phyloP scores from a whole-genome alignment of 92 coral and sea anemone genomes.

The Scolanthus callimorphus region DNA sequence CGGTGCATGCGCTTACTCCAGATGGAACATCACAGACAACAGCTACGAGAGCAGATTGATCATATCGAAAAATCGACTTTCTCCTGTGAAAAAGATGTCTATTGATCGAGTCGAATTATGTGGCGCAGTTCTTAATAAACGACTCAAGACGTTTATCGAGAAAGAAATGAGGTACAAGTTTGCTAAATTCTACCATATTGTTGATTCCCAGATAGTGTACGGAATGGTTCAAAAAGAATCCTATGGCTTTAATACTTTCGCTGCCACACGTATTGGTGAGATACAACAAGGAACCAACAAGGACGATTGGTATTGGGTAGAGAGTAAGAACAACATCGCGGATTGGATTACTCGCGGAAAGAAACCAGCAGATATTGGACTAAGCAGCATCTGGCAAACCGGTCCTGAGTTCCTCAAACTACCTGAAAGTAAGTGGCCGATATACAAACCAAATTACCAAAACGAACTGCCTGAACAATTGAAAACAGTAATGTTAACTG shows the following conservation, averaged over 20 bases:
- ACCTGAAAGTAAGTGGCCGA: conserved; percentile 49
- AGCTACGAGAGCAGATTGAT: conserved; percentile 19
- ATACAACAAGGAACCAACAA: conserved; percentile 51
- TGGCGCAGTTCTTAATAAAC: conserved; percentile 36
- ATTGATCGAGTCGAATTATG: conserved; percentile 43
- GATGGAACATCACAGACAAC: conserved; percentile 25
- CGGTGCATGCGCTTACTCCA: conserved; percentile 21
- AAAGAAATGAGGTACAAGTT: conserved; percentile 34
- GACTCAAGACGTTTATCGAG: conserved; percentile 32
- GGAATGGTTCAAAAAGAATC: conserved; percentile 41
- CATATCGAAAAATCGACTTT: conserved; percentile 38
- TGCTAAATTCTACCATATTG: conserved; percentile 23
- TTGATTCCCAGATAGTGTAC: conserved; percentile 47
- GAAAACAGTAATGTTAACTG: neutral
- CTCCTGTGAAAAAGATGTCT: conserved; percentile 40
- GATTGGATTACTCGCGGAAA: conserved; percentile 70
- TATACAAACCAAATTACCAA: neutral
- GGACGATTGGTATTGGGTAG: conserved; percentile 54
- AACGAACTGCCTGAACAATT: conserved; percentile 18
- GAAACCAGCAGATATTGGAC: conserved; percentile 29
- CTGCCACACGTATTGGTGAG: conserved; percentile 55
- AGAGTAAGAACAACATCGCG: conserved; percentile 40
- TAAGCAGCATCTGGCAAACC: conserved; percentile 40
- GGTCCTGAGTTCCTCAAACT: conserved; percentile 54
- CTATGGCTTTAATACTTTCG: conserved; percentile 64